Evolutionary conservation across 2,888 invertebrate species (phyloP).

Genomic region (Zygaena filipendulae): DNA sequence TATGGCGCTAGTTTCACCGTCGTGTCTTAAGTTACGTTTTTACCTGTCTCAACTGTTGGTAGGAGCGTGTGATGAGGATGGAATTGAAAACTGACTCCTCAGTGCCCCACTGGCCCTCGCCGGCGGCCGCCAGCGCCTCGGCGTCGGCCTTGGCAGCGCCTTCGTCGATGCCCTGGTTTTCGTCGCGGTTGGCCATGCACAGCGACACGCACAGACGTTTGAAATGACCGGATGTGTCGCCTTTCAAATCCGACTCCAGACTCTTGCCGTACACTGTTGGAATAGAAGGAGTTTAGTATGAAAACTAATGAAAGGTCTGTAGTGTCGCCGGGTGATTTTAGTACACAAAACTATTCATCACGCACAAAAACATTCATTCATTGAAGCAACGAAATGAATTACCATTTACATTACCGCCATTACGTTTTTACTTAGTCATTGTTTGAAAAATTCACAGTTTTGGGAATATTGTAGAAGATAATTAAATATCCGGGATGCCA

Average conservation of each 20-base stretch:
- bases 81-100: slow-evolving; percentile 90
- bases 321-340: no score
- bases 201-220: slow-evolving; percentile 90
- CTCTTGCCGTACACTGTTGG: slow-evolving; percentile 80
- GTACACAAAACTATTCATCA: no score
- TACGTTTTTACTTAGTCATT: no score
- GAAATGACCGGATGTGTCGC: slow-evolving; percentile 96
- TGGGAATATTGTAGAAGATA: no score
- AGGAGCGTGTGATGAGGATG: slow-evolving; percentile 88
- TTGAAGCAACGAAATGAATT: no score
- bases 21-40: no score
- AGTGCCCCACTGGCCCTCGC: slow-evolving; percentile 89
- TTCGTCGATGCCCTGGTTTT: slow-evolving; percentile 87
- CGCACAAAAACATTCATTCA: no score
- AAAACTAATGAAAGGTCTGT: slow-evolving; percentile 1
- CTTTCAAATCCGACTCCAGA: slow-evolving; percentile 87
- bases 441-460: no score
- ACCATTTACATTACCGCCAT: no score
- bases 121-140: slow-evolving; percentile 79
- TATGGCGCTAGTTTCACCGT: no score
- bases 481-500: no score
- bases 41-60: slow-evolving; percentile 84
- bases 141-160: slow-evolving; percentile 86
- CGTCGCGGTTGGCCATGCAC: slow-evolving; percentile 89
- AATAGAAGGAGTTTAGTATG: slow-evolving; percentile 6